Conservation (phyloP, 1,140 invertebrate species). For the Papilio xuthus region DNA sequence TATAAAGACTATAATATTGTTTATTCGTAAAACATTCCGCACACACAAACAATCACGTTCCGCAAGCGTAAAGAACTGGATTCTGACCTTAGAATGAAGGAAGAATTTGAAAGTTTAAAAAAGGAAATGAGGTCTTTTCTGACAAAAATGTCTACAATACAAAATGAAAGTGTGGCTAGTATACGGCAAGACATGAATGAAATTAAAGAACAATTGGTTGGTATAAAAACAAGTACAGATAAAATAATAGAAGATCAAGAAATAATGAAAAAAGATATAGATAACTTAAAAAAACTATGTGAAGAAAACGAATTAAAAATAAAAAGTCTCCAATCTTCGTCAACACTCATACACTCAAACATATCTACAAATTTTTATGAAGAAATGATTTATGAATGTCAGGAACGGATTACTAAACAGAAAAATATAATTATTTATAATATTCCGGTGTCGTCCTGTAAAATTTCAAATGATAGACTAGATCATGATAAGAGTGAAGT, state of each 20-base stretch:
- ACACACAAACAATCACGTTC: constrained; percentile 17
- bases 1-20: not conserved
- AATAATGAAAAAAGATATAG: constrained; percentile 28
- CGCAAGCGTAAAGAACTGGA: constrained; percentile 34
- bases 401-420: not conserved
- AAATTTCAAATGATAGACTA: constrained; percentile 14
- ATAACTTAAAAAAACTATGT: constrained; percentile 11
- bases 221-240: constrained; percentile 28
- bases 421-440: constrained; percentile 37
- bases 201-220: constrained; percentile 34
- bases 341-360: not conserved
- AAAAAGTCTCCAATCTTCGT: not conserved
- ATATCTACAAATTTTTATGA: not conserved
- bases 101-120: constrained; percentile 28
- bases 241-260: constrained; percentile 34
- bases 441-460: constrained; percentile 13
- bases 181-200: constrained; percentile 35
- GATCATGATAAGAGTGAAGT: constrained; percentile 1
- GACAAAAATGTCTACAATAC: constrained; percentile 25
- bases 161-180: constrained; percentile 27
- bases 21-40: constrained; percentile 3
- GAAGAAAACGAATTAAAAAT: not conserved
- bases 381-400: constrained; percentile 3
- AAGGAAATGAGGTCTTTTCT: constrained; percentile 34
- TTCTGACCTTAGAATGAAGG: constrained; percentile 17